Conservation (phyloP, 2,888 invertebrate species). For the Melinopterus prodromus region DNA sequence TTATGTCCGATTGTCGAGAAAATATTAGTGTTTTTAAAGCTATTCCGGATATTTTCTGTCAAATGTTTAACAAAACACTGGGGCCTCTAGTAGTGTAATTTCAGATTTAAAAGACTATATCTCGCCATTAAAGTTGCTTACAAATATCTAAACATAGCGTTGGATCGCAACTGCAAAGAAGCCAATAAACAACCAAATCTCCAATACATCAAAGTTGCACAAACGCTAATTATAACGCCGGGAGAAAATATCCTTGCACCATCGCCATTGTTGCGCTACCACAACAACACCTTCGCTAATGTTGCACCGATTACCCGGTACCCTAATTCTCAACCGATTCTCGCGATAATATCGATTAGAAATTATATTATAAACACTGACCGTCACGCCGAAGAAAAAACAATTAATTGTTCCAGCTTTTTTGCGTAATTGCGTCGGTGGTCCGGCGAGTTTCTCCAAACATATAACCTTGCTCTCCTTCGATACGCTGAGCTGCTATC, state of each 20-base stretch:
- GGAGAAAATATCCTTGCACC: not conserved
- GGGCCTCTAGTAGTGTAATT: no score
- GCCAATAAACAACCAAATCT: not conserved
- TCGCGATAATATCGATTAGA: not conserved
- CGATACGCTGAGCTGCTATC: not conserved
- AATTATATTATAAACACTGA: not conserved
- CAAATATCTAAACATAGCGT: no score
- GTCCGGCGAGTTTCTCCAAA: not conserved
- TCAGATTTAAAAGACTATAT: no score
- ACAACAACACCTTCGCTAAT: not conserved
- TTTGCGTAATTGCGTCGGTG: slow-evolving; percentile 4
- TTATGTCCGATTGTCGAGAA: no score
- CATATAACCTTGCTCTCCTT: not conserved
- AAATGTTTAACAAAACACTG: no score
- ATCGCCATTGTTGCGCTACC: not conserved
- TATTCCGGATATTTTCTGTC: no score
- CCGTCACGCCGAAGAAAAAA: not conserved
- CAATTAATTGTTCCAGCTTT: not conserved
- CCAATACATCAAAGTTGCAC: not conserved
- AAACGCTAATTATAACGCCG: not conserved
- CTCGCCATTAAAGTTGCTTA: no score
- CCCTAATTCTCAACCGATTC: not conserved
- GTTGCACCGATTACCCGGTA: not conserved
- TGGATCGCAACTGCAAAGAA: not conserved
- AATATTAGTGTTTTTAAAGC: no score